Conservation (phyloP, 2,113 vertebrate species). For the Muntiacus muntjak region DNA sequence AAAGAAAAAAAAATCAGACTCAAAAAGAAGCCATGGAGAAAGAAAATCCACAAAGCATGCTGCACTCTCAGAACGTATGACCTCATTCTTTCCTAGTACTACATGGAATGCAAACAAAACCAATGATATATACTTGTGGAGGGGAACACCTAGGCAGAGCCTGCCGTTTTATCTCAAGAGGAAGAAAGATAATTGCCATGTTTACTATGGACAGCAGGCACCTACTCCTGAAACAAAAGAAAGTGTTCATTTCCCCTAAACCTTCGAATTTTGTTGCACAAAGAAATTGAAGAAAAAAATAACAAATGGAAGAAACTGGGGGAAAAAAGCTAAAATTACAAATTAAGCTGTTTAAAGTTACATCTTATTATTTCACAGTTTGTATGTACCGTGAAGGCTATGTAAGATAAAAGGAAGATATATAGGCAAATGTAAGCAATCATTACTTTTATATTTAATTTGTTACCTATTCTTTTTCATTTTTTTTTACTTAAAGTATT, state of each 20-base stretch:
- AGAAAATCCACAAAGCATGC: slow-evolving; percentile 69
- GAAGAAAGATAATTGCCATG: neutral
- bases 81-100: slow-evolving; percentile 61
- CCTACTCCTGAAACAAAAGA: slow-evolving; percentile 12
- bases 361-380: neutral
- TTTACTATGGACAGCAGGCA: neutral
- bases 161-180: slow-evolving; percentile 30
- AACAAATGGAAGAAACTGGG: neutral
- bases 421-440: neutral
- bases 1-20: slow-evolving; percentile 70
- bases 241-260: slow-evolving; percentile 27
- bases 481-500: neutral
- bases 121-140: slow-evolving; percentile 37
- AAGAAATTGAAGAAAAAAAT: neutral
- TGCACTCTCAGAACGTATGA: slow-evolving; percentile 68
- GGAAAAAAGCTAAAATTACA: neutral
- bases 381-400: neutral
- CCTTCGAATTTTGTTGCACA: neutral
- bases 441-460: neutral
- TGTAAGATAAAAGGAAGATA: neutral
- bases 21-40: slow-evolving; percentile 61
- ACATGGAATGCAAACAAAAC: slow-evolving; percentile 60
- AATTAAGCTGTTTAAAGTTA: neutral
- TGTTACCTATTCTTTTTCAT: neutral
- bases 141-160: slow-evolving; percentile 33